Evolutionary conservation across 2,888 invertebrate genomes (phyloP).

Genomic region (Chalcis sispes): DNA sequence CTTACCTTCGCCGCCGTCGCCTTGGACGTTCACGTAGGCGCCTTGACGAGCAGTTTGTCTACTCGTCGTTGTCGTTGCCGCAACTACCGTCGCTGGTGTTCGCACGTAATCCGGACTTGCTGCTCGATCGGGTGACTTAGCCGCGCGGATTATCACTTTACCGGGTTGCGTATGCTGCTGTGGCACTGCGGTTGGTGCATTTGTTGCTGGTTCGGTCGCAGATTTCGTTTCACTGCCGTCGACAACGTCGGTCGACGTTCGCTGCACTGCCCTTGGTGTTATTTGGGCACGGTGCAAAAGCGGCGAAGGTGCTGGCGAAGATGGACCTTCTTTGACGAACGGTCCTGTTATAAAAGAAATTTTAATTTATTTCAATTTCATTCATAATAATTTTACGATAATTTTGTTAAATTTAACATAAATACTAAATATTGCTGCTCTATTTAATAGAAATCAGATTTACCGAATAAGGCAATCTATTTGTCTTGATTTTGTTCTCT

Average conservation of each 20-base stretch:
- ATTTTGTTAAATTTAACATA: no score
- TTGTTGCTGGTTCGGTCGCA: constrained; percentile 54
- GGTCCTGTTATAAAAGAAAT: constrained; percentile 75
- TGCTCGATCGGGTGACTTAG: constrained; percentile 73
- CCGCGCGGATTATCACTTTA: constrained; percentile 81
- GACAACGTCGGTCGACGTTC: constrained; percentile 75
- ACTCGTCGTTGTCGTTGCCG: constrained; percentile 73
- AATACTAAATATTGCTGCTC: no score
- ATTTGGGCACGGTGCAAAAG: constrained; percentile 76
- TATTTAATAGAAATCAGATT: no score
- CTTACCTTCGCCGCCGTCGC: constrained; percentile 84
- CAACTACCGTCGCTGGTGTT: constrained; percentile 81
- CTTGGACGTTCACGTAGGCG: constrained; percentile 85
- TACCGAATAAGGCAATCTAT: no score
- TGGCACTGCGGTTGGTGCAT: background rate
- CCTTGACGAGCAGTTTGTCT: constrained; percentile 74
- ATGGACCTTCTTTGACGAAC: constrained; percentile 82
- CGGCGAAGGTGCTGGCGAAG: constrained; percentile 77
- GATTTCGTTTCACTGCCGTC: constrained; percentile 73
- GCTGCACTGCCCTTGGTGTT: constrained; percentile 76
- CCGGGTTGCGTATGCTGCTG: constrained; percentile 78
- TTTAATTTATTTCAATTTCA: no score
- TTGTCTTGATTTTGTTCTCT: no score
- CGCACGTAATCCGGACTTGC: constrained; percentile 73
- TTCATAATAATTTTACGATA: background rate